Percentiles rank a stretch among this genome's conserved stretches.
Conservation (phyloP, 2,888 invertebrate genomes). For the Pseudanteris insignis region DNA sequence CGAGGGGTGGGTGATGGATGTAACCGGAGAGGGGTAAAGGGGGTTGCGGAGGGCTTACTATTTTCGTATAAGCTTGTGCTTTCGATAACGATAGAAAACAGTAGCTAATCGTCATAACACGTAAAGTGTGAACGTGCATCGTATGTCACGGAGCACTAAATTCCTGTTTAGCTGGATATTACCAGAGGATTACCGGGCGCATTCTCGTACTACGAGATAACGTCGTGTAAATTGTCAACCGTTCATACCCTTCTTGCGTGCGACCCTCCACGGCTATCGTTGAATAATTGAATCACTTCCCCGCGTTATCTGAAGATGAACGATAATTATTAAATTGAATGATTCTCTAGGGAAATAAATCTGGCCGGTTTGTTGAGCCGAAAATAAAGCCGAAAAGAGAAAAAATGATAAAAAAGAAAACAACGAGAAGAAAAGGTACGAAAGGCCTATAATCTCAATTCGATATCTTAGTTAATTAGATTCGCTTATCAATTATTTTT, state of each 20-base stretch:
- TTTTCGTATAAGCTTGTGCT: not conserved
- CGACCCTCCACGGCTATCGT: constrained; percentile 42
- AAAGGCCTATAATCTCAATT: constrained; percentile 36
- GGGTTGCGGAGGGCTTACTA: too few relatives aligned
- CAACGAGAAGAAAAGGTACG: too few relatives aligned
- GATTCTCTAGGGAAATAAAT: constrained; percentile 63
- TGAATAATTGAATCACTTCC: constrained; percentile 53
- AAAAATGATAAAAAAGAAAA: too few relatives aligned
- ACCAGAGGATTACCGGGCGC: constrained; percentile 60
- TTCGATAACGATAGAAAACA: constrained; percentile 12
- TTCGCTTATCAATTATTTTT: too few relatives aligned
- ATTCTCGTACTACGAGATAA: constrained; percentile 64
- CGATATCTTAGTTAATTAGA: constrained; percentile 34
- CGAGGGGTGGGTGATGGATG: not conserved
- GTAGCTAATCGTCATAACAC: too few relatives aligned
- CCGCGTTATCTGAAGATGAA: constrained; percentile 50
- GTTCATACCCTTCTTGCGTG: constrained; percentile 54
- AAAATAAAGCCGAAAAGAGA: constrained; percentile 29
- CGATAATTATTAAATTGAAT: constrained; percentile 62
- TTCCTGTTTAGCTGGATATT: constrained; percentile 60
- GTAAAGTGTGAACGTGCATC: constrained; percentile 49
- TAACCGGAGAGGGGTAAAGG: too few relatives aligned
- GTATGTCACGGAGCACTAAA: constrained; percentile 58
- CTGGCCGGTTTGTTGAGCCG: constrained; percentile 22
- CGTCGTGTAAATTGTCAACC: constrained; percentile 63